Conservation (phyloP, 2,888 invertebrate species). For the Orchesella flavescens region DNA sequence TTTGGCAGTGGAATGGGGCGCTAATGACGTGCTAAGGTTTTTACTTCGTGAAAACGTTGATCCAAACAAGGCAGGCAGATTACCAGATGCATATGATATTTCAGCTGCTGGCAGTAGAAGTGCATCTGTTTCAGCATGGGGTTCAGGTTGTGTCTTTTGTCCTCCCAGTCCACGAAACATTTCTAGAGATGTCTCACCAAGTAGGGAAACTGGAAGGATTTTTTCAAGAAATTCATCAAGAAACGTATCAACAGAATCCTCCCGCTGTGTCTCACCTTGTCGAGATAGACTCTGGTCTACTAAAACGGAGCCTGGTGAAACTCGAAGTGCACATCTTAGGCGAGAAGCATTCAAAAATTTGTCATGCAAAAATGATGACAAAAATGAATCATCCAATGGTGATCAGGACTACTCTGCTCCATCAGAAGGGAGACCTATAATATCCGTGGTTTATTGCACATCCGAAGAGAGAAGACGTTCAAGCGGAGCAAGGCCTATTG, state of each 20-base stretch:
- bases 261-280: conserved; percentile 71
- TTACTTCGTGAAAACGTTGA: conserved; percentile 78
- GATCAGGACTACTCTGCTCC: conserved; percentile 68
- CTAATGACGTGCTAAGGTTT: conserved; percentile 77
- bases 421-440: conserved; percentile 71
- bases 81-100: conserved; percentile 72
- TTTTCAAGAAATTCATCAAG: conserved; percentile 71
- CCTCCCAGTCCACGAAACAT: conserved; percentile 72
- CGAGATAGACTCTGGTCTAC: conserved; percentile 71
- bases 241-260: conserved; percentile 72
- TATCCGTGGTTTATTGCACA: conserved; percentile 72
- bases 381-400: conserved; percentile 71
- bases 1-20: conserved; percentile 77
- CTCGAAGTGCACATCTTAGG: conserved; percentile 70
- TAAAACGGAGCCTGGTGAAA: conserved; percentile 62
- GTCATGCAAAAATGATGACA: conserved; percentile 69
- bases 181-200: conserved; percentile 71
- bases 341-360: conserved; percentile 72
- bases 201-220: conserved; percentile 70
- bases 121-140: conserved; percentile 72
- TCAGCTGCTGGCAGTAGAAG: conserved; percentile 72
- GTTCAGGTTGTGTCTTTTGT: conserved; percentile 72
- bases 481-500: conserved; percentile 66
- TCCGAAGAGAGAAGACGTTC: conserved; percentile 71
- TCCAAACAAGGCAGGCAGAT: conserved; percentile 77